These are phyloP conservation scores for Limnephilus rhombicus DNA, from an alignment of 2,888 invertebrate genomes.

Conservation along the genomic window DNA sequence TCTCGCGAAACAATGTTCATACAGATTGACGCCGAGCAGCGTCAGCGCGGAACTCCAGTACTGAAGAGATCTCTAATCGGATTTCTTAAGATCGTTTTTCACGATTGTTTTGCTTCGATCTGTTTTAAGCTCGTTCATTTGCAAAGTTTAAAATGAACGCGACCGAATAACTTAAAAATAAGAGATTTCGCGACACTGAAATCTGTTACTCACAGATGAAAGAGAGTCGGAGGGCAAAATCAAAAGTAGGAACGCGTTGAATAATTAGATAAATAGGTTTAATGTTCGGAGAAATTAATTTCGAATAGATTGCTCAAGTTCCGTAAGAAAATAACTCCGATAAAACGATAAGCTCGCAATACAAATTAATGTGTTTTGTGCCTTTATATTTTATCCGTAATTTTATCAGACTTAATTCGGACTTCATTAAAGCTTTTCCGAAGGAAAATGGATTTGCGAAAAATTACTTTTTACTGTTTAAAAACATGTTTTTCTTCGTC, in stretches of 20 bases:
- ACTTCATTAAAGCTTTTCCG: background rate
- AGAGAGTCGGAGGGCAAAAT: background rate
- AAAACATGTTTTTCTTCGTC: background rate
- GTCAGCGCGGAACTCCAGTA: background rate
- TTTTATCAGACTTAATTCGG: background rate
- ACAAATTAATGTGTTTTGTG: background rate
- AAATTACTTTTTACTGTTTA: background rate
- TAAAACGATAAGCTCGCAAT: background rate
- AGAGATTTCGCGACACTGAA: slow-evolving; percentile 3
- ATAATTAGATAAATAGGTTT: slow-evolving; percentile 18
- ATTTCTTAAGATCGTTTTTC: slow-evolving; percentile 51
- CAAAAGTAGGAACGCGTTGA: background rate
- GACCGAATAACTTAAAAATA: slow-evolving; percentile 9
- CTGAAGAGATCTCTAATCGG: slow-evolving; percentile 38
- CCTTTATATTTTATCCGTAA: background rate
- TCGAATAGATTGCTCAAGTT: background rate
- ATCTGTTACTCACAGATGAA: background rate
- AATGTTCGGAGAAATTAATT: background rate
- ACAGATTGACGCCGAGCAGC: slow-evolving; percentile 42
- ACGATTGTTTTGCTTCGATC: slow-evolving; percentile 47
- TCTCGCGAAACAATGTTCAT: slow-evolving; percentile 37
- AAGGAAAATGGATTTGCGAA: background rate
- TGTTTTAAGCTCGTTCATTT: slow-evolving; percentile 46
- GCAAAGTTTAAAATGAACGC: slow-evolving; percentile 15
- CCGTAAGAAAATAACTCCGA: background rate